phyloP scores from a whole-genome alignment of 2,113 vertebrate genomes.

The Microtus montanus region DNA sequence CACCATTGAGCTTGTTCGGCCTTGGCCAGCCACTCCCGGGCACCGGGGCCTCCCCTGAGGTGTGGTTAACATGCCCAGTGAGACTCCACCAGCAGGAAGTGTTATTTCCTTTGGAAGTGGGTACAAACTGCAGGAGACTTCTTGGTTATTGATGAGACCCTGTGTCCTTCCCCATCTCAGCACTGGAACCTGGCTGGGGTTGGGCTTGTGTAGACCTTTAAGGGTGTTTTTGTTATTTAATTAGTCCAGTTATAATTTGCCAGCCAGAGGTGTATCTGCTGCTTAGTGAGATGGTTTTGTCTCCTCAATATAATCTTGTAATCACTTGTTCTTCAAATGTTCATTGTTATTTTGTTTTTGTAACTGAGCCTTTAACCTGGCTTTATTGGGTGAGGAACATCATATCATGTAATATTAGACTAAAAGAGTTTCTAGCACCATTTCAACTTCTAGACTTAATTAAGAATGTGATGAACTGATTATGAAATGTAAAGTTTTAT shows the following conservation, averaged over 20 bases:
- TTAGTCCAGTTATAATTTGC: conserved; percentile 11
- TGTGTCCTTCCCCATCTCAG: not conserved
- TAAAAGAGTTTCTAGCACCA: not conserved
- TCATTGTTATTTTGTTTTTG: not conserved
- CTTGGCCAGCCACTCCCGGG: not conserved
- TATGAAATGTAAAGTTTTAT: not conserved
- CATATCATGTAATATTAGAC: not conserved
- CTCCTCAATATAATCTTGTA: not conserved
- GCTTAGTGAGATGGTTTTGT: not conserved
- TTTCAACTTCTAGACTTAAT: not conserved
- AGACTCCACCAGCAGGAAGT: too few relatives aligned
- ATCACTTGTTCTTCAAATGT: not conserved
- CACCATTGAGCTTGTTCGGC: not conserved
- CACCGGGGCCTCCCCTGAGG: too few relatives aligned
- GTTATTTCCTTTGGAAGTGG: not conserved
- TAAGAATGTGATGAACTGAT: not conserved
- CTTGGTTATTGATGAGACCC: not conserved
- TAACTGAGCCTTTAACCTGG: not conserved
- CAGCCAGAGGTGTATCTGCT: not conserved
- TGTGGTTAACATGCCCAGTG: not conserved
- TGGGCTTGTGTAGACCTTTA: not conserved
- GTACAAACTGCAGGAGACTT: not conserved
- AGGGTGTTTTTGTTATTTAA: not conserved
- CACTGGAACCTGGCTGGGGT: not conserved
- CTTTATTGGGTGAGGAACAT: conserved; percentile 7